phyloP scores from a whole-genome alignment of 2,113 vertebrate species.

The Thunnus maccoyii region DNA sequence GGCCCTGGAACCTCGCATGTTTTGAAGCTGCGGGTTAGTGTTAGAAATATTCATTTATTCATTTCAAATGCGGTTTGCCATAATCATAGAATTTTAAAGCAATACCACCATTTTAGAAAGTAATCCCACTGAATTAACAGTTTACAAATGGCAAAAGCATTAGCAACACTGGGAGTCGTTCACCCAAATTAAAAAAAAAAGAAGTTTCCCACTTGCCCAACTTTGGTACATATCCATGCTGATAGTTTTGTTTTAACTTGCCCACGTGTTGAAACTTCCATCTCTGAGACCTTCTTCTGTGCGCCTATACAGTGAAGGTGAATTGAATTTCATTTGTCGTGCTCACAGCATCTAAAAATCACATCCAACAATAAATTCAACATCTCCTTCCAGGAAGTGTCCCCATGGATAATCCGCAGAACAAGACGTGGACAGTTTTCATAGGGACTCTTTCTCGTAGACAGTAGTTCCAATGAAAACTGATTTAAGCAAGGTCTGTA shows the following conservation, averaged over 20 bases:
- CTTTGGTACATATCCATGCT: not conserved
- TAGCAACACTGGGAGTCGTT: not conserved
- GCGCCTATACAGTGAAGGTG: not conserved
- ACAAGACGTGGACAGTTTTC: not conserved
- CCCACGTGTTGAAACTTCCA: not conserved
- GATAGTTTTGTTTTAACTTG: not conserved
- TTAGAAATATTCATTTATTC: constrained; percentile 65
- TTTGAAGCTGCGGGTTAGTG: constrained; percentile 61
- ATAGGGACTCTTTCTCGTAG: not conserved
- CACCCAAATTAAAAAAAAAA: constrained; percentile 9
- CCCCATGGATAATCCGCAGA: not conserved
- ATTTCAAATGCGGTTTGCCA: constrained; percentile 55
- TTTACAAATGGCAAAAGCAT: constrained; percentile 3
- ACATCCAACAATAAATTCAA: constrained; percentile 14
- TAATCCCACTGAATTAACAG: constrained; percentile 14
- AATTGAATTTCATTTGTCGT: not conserved
- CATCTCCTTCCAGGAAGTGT: constrained; percentile 4
- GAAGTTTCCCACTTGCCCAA: not conserved
- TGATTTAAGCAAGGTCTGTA: not conserved
- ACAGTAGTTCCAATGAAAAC: not conserved
- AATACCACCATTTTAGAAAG: constrained; percentile 34
- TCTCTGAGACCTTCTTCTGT: not conserved
- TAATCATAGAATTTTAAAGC: constrained; percentile 44
- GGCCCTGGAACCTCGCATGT: constrained; percentile 67
- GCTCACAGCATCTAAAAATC: not conserved